These are phyloP conservation scores for Limnothrissa miodon DNA, from an alignment of 2,113 vertebrate genomes.

Conservation along the genomic window DNA sequence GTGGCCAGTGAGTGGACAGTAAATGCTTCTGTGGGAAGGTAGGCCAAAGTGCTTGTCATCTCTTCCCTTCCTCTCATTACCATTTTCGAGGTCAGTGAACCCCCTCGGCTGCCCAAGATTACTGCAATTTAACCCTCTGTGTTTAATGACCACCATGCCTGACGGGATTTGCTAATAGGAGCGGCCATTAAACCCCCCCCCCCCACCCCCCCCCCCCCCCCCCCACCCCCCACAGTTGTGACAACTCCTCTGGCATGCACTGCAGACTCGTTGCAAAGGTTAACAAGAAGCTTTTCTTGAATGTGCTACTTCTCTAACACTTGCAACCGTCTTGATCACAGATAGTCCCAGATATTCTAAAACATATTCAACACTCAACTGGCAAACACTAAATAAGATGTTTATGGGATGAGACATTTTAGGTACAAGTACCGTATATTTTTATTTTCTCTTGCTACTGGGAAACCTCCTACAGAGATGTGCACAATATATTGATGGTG, in stretches of 20 bases:
- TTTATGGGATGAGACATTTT: not conserved
- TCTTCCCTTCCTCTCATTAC: not conserved
- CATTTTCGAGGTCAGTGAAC: constrained; percentile 7
- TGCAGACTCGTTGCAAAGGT: not conserved
- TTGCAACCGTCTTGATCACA: too few species aligned
- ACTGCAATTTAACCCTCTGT: not conserved
- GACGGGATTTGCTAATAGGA: not conserved
- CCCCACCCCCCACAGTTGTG: not conserved
- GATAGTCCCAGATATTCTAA: too few species aligned
- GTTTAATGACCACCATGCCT: not conserved
- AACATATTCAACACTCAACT: too few species aligned
- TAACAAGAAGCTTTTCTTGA: not conserved
- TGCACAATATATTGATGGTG: not conserved
- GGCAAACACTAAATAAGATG: not conserved
- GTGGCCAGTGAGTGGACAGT: not conserved
- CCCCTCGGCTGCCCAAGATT: not conserved
- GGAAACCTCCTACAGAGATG: not conserved
- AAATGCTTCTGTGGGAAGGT: not conserved
- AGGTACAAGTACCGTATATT: too few species aligned
- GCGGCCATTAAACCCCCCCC: not conserved
- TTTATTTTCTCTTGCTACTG: not conserved
- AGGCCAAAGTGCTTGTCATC: not conserved
- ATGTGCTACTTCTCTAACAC: not conserved
- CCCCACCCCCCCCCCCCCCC: not conserved
- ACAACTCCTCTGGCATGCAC: not conserved